Percentiles rank a stretch among this genome's conserved stretches.
Conservation (phyloP, 1,140 invertebrate species). For the Drosophila virilis region DNA sequence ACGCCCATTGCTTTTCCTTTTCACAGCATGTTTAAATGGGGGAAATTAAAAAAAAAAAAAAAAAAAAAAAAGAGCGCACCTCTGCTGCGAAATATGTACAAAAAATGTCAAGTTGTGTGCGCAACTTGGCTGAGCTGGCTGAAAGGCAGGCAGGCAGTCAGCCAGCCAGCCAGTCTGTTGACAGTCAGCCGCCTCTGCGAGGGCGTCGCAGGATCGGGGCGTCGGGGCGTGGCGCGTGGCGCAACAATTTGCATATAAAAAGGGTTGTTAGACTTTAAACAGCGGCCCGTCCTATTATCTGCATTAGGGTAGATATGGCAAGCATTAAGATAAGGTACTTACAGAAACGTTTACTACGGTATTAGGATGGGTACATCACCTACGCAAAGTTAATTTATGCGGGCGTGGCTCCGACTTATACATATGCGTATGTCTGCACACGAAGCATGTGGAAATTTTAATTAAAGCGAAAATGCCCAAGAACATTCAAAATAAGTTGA, state of each 20-base stretch:
- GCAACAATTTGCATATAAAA: conserved; percentile 83
- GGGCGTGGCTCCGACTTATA: conserved; percentile 49
- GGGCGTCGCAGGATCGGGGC: conserved; percentile 38
- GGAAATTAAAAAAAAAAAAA: conserved; percentile 75
- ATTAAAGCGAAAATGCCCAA: conserved; percentile 73
- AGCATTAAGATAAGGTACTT: conserved; percentile 82
- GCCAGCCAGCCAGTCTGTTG: conserved; percentile 38
- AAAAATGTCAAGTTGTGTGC: conserved; percentile 74
- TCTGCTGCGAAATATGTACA: conserved; percentile 53
- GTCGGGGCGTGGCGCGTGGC: conserved; percentile 67
- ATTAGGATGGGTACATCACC: conserved; percentile 29
- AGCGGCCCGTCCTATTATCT: conserved; percentile 79
- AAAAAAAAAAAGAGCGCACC: conserved; percentile 54
- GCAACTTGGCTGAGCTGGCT: conserved; percentile 5
- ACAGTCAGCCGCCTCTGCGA: conserved; percentile 13
- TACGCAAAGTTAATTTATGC: conserved; percentile 79
- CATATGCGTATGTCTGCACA: not conserved
- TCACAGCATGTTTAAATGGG: conserved; percentile 71
- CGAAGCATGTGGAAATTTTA: conserved; percentile 73
- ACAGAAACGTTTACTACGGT: conserved; percentile 66
- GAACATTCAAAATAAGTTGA: conserved; percentile 35
- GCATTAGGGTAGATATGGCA: conserved; percentile 77
- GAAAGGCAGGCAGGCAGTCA: too few relatives aligned
- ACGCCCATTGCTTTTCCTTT: conserved; percentile 43
- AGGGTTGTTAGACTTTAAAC: conserved; percentile 82